A percentile compares a stretch with the other conserved stretches of the same genome.
Evolutionary conservation across 2,113 vertebrate species (phyloP).

Genomic region (Eulacestoma nigropectus): DNA sequence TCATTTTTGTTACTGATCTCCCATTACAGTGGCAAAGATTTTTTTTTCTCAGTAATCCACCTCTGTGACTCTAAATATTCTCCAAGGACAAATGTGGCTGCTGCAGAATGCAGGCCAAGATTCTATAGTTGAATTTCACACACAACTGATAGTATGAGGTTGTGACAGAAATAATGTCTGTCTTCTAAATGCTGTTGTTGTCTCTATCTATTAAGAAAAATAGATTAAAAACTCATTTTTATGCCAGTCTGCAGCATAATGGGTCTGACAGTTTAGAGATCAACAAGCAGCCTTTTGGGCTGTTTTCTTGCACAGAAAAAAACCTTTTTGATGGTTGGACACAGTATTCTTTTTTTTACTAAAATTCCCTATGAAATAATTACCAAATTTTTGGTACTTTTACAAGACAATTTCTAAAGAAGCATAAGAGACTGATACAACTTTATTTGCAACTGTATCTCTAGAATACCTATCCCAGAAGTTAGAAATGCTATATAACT

Average conservation of each 20-base stretch:
- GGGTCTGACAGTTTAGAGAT: not conserved
- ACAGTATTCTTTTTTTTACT: not conserved
- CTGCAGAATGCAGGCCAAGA: not conserved
- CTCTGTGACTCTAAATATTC: not conserved
- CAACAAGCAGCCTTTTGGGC: not conserved
- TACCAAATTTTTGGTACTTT: not conserved
- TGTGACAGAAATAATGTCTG: not conserved
- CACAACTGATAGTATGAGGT: not conserved
- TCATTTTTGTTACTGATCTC: slow-evolving; percentile 11
- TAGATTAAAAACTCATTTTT: not conserved
- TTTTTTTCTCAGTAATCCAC: not conserved
- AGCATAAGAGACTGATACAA: not conserved
- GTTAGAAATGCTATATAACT: not conserved
- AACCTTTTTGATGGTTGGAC: not conserved
- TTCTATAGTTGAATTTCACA: not conserved
- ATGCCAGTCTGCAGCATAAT: not conserved
- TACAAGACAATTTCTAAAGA: not conserved
- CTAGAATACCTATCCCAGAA: not conserved
- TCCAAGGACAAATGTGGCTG: not conserved
- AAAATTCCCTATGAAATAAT: not conserved
- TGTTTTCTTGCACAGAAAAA: not conserved
- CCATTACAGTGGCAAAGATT: not conserved
- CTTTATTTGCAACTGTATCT: not conserved
- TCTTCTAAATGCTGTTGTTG: not conserved
- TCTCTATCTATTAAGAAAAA: not conserved